Conservation (phyloP, 2,888 invertebrate genomes). For the Oxytorus armatus region DNA sequence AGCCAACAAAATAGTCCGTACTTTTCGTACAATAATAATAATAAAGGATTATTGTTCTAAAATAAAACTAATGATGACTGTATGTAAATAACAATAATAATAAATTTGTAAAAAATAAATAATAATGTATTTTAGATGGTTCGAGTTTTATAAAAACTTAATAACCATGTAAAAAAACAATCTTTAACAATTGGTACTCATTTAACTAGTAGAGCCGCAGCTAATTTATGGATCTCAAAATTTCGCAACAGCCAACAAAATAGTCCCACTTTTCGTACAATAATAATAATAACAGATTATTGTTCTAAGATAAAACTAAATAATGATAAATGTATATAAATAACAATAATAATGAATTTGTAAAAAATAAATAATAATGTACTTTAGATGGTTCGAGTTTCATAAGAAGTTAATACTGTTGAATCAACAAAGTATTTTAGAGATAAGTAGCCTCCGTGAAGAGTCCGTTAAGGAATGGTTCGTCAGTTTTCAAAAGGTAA, state of each 20-base stretch:
- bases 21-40: not conserved
- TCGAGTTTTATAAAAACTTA: constrained; percentile 92
- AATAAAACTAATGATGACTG: not conserved
- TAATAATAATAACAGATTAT: not conserved
- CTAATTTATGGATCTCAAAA: no score
- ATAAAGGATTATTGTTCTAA: no score
- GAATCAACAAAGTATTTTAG: constrained; percentile 94
- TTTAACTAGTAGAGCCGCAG: no score
- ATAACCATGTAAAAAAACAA: no score
- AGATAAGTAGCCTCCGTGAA: constrained; percentile 91
- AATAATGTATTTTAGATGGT: constrained; percentile 87
- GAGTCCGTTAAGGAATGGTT: constrained; percentile 94
- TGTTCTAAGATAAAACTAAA: not conserved
- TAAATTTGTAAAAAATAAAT: not conserved
- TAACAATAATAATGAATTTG: not conserved
- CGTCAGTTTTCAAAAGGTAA: constrained; percentile 90
- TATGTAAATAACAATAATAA: not conserved
- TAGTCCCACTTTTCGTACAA: not conserved
- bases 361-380: not conserved
- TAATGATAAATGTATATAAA: not conserved
- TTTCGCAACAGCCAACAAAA: no score
- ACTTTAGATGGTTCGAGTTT: constrained; percentile 91
- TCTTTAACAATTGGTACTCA: no score
- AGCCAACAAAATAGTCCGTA: no score
- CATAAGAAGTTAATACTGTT: constrained; percentile 94